Conservation (phyloP, 2,113 vertebrate species). For the Apodemus sylvaticus region DNA sequence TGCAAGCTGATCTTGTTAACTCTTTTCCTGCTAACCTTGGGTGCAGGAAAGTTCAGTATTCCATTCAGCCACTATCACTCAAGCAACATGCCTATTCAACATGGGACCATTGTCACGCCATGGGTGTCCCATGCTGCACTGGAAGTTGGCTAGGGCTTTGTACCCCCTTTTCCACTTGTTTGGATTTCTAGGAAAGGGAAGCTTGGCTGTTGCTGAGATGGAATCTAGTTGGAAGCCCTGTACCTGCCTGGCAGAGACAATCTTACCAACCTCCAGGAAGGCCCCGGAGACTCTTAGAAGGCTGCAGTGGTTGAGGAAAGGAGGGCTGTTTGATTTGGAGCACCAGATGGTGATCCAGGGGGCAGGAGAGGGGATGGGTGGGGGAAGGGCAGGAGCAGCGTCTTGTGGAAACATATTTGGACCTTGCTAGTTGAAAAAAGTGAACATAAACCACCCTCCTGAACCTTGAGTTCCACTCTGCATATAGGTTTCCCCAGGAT, state of each 20-base stretch:
- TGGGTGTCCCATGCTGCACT: background rate
- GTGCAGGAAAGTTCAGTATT: background rate
- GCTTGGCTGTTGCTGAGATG: background rate
- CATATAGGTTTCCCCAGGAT: background rate
- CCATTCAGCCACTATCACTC: background rate
- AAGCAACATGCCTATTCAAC: background rate
- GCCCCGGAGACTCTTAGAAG: background rate
- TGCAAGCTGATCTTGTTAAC: background rate
- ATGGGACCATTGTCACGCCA: constrained; percentile 7
- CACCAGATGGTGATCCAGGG: background rate
- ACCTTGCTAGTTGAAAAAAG: background rate
- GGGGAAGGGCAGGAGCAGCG: background rate
- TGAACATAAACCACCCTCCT: background rate
- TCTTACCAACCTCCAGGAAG: constrained; percentile 1
- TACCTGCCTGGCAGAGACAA: background rate
- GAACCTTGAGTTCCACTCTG: background rate
- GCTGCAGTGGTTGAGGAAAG: background rate
- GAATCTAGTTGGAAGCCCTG: background rate
- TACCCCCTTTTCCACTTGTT: background rate
- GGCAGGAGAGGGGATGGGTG: background rate
- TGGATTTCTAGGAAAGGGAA: constrained; percentile 43
- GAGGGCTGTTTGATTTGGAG: background rate
- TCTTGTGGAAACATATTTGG: background rate
- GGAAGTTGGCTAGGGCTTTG: background rate
- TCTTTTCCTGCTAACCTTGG: background rate